These are phyloP conservation scores for Enteromius radiatus DNA, from an alignment of 2,797 vertebrate species.

Conservation along the genomic window DNA sequence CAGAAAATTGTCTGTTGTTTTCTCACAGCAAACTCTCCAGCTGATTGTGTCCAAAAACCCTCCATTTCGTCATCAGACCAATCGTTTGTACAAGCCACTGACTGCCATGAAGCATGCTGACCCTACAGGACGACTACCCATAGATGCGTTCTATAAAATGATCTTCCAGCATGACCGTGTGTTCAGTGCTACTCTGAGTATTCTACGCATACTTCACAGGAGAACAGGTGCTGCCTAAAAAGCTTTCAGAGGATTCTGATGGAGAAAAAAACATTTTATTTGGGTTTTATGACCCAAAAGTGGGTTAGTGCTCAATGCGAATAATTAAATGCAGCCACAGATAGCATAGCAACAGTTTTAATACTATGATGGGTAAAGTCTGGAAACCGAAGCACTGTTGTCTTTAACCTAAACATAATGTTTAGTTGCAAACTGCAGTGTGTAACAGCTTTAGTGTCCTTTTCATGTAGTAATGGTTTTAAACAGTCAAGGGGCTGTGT, in stretches of 20 bases:
- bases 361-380: background rate
- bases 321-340: background rate
- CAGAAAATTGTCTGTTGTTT: background rate
- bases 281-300: background rate
- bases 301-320: background rate
- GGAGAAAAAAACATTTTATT: background rate
- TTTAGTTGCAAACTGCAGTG: background rate
- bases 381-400: background rate
- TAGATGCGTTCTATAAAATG: conserved; percentile 74
- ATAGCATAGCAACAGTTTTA: background rate
- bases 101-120: conserved; percentile 76
- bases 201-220: conserved; percentile 69
- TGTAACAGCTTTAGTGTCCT: background rate
- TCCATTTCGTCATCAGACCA: conserved; percentile 74
- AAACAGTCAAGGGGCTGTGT: background rate
- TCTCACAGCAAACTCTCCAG: conserved; percentile 70
- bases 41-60: conserved; percentile 68
- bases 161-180: conserved; percentile 68
- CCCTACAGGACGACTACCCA: conserved; percentile 70
- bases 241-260: background rate
- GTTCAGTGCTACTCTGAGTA: conserved; percentile 64
- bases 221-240: conserved; percentile 37
- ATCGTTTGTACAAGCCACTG: conserved; percentile 75
- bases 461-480: background rate
- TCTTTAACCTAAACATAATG: background rate